Base-by-base conservation (phyloP, 2,113 vertebrate genomes). In the Leptosomus discolor region DNA sequence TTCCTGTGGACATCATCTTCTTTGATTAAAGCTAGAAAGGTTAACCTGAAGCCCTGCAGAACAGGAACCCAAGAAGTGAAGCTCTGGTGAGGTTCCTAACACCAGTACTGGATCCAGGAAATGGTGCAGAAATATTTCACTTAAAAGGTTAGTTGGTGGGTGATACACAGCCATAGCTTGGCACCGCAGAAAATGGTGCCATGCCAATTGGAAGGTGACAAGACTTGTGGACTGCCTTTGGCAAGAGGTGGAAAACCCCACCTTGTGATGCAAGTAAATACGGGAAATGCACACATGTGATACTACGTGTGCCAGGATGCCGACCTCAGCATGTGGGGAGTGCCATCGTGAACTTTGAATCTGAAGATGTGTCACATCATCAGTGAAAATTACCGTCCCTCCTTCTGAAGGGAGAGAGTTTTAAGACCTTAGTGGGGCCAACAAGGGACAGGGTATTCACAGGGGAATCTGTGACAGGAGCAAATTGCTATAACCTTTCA, bases 31-130 rank as follows among this genome's bases (percentile, higher is more conserved):
- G 58, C 43, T 90, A 58, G 77, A 88, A 95, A 79, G 8, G 11
- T 90, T 97, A 88, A 96, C 86, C 61, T 79, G 51, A 69, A 88
- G 92, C 85, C 61, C 48, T 78, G 41, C 30, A 88, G 91, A 88
- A 90, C 6, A 69, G 77, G 58, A 90, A 85, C 19, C 4, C 9
- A 73, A 74, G 70, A 90, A 37, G 12, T 30, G 70, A 95, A 83
- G 36, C 15, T 60, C 50, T 76, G 37, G 41, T 92, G 88, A 88
- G 22, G 37, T 85, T 86, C 29, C 64, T 67, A 77, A 80, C 41
- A 80, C 10, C 74, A 86, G 50, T 79, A 30, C 65, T 36, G 26
- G 9, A 51, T 61, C 34, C 48, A 85, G 73, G 53, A 82, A 64
- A 78, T 51, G 16, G 7, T 34, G 12, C 23, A 85, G 61, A 87